phyloP scores from a whole-genome alignment of 2,113 vertebrate species.

The Lampris incognitus region DNA sequence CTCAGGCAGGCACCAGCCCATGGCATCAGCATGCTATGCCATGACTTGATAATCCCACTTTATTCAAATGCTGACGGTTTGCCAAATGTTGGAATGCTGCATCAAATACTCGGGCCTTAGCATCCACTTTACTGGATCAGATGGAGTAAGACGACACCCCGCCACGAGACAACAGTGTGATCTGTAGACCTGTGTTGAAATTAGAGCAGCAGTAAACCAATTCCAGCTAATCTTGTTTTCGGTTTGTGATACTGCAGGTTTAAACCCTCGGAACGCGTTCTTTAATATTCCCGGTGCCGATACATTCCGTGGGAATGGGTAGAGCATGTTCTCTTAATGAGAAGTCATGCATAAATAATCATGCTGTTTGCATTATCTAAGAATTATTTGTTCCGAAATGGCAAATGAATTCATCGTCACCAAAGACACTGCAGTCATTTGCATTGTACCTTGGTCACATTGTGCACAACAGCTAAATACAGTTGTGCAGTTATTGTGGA shows the following conservation, averaged over 20 bases:
- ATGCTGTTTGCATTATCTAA: conserved; percentile 29
- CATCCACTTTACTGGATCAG: conserved; percentile 45
- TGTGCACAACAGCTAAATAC: background rate
- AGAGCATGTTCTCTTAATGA: conserved; percentile 10
- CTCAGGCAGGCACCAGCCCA: conserved; percentile 45
- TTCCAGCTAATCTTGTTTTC: conserved; percentile 50
- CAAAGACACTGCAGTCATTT: conserved; percentile 13
- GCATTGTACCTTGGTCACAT: conserved; percentile 4
- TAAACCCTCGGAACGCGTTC: conserved; percentile 21
- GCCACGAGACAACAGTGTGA: conserved; percentile 29
- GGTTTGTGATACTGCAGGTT: conserved; percentile 29
- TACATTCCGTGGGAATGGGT: conserved; percentile 22
- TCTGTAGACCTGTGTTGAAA: conserved; percentile 17
- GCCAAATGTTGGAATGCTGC: conserved; percentile 58
- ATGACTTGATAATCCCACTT: conserved; percentile 59
- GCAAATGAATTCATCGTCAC: conserved; percentile 4
- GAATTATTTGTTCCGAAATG: background rate
- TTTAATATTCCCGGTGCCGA: background rate
- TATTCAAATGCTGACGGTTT: conserved; percentile 58
- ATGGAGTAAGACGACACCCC: conserved; percentile 30
- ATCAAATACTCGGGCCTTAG: conserved; percentile 54
- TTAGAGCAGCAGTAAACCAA: conserved; percentile 29
- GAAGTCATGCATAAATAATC: conserved; percentile 33
- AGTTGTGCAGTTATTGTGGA: conserved; percentile 1
- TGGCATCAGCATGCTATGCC: conserved; percentile 41